These are phyloP conservation scores for Galbula dea DNA, from an alignment of 2,113 vertebrate genomes.

Conservation along the genomic window DNA sequence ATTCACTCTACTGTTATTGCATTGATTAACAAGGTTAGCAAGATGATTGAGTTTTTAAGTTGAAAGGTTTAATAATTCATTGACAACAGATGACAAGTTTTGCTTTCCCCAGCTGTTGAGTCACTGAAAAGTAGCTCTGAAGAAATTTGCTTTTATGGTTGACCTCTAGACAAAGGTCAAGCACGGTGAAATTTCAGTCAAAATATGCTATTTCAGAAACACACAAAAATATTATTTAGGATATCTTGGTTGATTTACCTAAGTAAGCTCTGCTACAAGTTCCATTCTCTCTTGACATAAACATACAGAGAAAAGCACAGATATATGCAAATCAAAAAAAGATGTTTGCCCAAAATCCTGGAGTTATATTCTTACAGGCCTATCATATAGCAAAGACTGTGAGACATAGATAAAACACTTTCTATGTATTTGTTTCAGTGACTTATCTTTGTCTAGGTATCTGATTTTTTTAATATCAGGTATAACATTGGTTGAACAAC, in stretches of 20 bases:
- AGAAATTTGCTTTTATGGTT: not conserved
- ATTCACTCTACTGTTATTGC: not conserved
- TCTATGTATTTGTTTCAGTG: not conserved
- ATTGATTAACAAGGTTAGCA: not conserved
- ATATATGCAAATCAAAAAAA: not conserved
- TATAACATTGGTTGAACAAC: conserved; percentile 10
- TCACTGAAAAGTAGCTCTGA: not conserved
- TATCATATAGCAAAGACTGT: not conserved
- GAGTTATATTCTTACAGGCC: not conserved
- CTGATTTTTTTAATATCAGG: not conserved
- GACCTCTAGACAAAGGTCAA: not conserved
- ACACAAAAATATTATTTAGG: not conserved
- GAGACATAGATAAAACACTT: not conserved
- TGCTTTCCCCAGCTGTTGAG: not conserved
- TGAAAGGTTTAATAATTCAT: not conserved
- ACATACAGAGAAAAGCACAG: not conserved
- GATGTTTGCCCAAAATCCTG: not conserved
- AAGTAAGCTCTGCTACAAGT: not conserved
- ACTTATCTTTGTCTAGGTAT: not conserved
- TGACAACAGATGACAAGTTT: not conserved
- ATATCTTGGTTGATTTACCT: not conserved
- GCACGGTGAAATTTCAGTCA: not conserved
- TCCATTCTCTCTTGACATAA: not conserved
- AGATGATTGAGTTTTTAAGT: not conserved
- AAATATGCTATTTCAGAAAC: not conserved